Evolutionary conservation across 2,888 invertebrate species (phyloP).

Genomic region (Acleris literana): DNA sequence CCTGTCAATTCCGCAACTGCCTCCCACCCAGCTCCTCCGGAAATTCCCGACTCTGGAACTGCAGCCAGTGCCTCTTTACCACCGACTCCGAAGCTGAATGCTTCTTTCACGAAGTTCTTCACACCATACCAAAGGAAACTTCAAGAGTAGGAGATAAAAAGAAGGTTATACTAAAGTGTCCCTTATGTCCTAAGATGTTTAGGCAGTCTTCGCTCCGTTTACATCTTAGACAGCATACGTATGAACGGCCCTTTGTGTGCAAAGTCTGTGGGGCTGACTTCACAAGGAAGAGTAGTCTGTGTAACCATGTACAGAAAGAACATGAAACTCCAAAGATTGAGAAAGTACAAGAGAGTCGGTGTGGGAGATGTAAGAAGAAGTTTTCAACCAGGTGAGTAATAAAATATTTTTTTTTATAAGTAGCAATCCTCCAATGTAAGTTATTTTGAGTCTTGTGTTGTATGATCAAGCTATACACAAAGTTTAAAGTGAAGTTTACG

Average conservation of each 20-base stretch:
- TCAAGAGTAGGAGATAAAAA: constrained; percentile 53
- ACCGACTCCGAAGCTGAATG: constrained; percentile 88
- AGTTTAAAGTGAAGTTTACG: too few species aligned
- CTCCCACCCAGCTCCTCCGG: constrained; percentile 52
- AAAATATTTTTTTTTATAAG: background rate
- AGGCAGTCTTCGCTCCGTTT: constrained; percentile 86
- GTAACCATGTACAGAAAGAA: constrained; percentile 83
- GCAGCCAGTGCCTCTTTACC: constrained; percentile 84
- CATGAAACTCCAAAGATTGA: constrained; percentile 58
- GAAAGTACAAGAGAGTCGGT: constrained; percentile 48
- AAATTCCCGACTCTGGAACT: constrained; percentile 75
- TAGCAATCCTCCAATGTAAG: too few species aligned
- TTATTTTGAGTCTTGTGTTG: background rate
- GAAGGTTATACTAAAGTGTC: constrained; percentile 81
- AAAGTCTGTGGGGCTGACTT: constrained; percentile 85
- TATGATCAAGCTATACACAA: too few species aligned
- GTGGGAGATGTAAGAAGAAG: constrained; percentile 56
- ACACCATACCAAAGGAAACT: constrained; percentile 74
- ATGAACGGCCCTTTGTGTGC: constrained; percentile 88
- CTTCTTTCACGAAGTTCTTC: constrained; percentile 88
- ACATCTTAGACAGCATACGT: constrained; percentile 89
- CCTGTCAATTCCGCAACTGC: constrained; percentile 74
- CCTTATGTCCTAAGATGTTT: constrained; percentile 86
- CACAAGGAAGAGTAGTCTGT: constrained; percentile 85
- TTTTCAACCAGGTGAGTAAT: constrained; percentile 61